Evolutionary conservation across 2,888 invertebrate genomes (phyloP), one percentile per base, ranked within the genome.

Genomic region (Microctonus brassicae): DNA sequence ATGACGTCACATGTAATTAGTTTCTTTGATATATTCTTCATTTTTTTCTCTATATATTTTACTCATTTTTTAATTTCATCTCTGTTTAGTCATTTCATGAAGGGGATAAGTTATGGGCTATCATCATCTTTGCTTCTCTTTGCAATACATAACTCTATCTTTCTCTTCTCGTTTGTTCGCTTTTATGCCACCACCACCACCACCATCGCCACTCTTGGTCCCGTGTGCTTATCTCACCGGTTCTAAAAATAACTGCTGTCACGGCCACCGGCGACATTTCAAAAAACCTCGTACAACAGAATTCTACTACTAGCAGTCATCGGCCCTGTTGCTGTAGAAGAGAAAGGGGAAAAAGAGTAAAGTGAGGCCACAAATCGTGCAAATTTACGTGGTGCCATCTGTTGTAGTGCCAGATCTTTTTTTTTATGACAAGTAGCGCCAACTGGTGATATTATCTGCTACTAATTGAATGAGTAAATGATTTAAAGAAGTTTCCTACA

Each of bases 251-350:
- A 87, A 83, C 83, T 75, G 80, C 83, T 85, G 85, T 87, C 86
- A 87, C 84, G 87, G 87, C 86, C 86, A 86, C 83, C 82, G 80
- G 83, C 84, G 86, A 86, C 86, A 86, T 86, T 84, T 86, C 81
- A 85, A 84, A 84, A 82, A 67, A 65, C 58, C 42, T 58, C 58
- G 64, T 63, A 63, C 42, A n/a, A 63, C 26, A 65, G 72, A 73
- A 75, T 71, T 72, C n/a, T n/a, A n/a, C 76, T 71, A 76, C 63
- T 74, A 70, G 53, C 26, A 47, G 52, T 33, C 47, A 13, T 55
- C 53, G 26, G 53, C n/a, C n/a, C n/a, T n/a, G n/a, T n/a, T n/a
- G n/a, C n/a, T n/a, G n/a, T n/a, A n/a, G n/a, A n/a, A n/a, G n/a
- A n/a, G n/a, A n/a, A n/a, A n/a, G n/a, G n/a, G n/a, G n/a, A n/a